Conservation (phyloP, 2,888 invertebrate species). For the Pheosia tremula region DNA sequence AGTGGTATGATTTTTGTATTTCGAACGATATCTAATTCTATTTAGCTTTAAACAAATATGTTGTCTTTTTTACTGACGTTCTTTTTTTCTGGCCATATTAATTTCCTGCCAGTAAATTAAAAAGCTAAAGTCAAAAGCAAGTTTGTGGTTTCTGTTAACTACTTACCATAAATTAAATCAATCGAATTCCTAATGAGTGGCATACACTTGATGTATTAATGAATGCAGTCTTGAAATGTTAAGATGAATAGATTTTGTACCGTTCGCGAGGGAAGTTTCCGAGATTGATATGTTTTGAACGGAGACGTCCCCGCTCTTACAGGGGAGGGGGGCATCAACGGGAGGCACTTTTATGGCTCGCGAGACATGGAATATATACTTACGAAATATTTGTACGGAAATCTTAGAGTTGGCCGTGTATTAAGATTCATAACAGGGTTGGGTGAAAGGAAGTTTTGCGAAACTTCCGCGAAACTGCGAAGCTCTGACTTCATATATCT, state of each 20-base stretch:
- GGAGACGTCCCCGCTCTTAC: constrained; percentile 44
- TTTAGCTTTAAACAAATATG: no score
- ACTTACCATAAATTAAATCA: neutral
- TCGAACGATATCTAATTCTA: no score
- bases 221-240: constrained; percentile 52
- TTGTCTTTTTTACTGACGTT: no score
- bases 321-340: constrained; percentile 44
- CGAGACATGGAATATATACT: constrained; percentile 37
- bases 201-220: constrained; percentile 49
- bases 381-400: constrained; percentile 39
- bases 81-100: no score
- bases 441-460: neutral
- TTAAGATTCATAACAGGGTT: constrained; percentile 32
- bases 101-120: no score
- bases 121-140: no score
- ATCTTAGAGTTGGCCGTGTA: constrained; percentile 29
- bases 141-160: neutral
- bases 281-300: constrained; percentile 66
- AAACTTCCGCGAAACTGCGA: neutral
- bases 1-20: no score
- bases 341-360: constrained; percentile 44
- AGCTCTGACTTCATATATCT: neutral
- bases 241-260: constrained; percentile 50
- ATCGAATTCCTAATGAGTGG: constrained; percentile 39
- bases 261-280: constrained; percentile 40